Conservation (phyloP, 1,140 invertebrate species). For the Drosophila punjabiensis region DNA sequence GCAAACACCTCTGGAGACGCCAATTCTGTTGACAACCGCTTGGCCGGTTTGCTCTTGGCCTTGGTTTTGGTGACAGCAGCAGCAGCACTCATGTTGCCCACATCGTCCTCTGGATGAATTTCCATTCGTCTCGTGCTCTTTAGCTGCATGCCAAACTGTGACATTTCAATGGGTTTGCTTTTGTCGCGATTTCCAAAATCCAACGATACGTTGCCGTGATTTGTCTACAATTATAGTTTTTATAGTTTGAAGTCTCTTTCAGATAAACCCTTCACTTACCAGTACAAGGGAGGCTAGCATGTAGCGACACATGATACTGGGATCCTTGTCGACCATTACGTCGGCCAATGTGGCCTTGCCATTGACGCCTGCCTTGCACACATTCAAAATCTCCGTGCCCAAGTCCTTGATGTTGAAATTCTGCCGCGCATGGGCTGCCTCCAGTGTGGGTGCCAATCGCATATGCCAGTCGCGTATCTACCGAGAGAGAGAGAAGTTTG, state of each 20-base stretch:
- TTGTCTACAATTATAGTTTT: conserved; percentile 25
- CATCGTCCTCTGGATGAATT: conserved; percentile 67
- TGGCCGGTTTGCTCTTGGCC: neutral
- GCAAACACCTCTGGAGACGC: conserved; percentile 27
- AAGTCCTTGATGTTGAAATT: conserved; percentile 74
- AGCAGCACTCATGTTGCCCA: conserved; percentile 48
- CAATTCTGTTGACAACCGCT: conserved; percentile 15
- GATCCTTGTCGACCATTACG: conserved; percentile 66
- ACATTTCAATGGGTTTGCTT: conserved; percentile 37
- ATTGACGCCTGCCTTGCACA: conserved; percentile 39
- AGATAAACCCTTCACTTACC: conserved; percentile 41
- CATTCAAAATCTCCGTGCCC: conserved; percentile 69
- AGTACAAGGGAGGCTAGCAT: conserved; percentile 72
- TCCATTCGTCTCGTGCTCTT: conserved; percentile 40
- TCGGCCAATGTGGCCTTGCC: conserved; percentile 53
- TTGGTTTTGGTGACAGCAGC: neutral
- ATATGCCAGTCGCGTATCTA: conserved; percentile 76
- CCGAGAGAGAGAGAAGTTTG: too few relatives aligned
- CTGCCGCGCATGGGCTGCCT: conserved; percentile 71
- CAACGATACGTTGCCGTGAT: conserved; percentile 46
- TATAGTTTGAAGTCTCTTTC: neutral
- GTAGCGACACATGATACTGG: conserved; percentile 64
- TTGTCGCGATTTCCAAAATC: conserved; percentile 23
- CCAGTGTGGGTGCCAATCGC: conserved; percentile 65
- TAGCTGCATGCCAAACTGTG: conserved; percentile 53